These are phyloP conservation scores for Macrocentrus cingulum DNA, from an alignment of 1,140 invertebrate species.

Conservation along the genomic window DNA sequence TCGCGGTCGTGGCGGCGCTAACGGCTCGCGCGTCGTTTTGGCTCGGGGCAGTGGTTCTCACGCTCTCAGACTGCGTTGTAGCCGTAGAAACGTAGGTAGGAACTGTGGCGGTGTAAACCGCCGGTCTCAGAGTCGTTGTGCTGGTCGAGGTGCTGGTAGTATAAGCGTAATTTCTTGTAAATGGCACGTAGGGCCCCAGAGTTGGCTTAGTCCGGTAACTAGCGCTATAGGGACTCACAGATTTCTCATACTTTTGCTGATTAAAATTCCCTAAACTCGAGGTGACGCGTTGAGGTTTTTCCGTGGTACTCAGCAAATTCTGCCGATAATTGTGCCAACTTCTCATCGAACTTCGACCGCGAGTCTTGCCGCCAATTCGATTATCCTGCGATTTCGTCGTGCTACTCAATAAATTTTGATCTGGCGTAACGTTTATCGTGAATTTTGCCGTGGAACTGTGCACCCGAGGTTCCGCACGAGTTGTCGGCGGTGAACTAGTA, in stretches of 20 bases:
- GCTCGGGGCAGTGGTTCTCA: slow-evolving; percentile 36
- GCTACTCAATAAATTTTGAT: slow-evolving; percentile 13
- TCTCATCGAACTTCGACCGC: background rate
- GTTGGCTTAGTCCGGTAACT: slow-evolving; percentile 49
- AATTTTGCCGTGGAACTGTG: slow-evolving; percentile 8
- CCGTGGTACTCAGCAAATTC: slow-evolving; percentile 42
- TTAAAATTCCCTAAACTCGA: slow-evolving; percentile 26
- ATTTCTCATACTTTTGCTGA: slow-evolving; percentile 30
- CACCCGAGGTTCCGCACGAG: slow-evolving; percentile 4
- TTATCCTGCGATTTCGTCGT: background rate
- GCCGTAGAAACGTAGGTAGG: slow-evolving; percentile 35
- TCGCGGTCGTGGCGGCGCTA: slow-evolving; percentile 16
- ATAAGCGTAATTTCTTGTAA: slow-evolving; percentile 52
- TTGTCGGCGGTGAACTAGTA: no score
- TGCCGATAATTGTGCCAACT: slow-evolving; percentile 34
- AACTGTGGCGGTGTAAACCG: slow-evolving; percentile 41
- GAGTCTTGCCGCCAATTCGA: background rate
- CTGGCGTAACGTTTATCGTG: slow-evolving; percentile 5
- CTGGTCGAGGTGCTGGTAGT: slow-evolving; percentile 34
- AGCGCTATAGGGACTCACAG: slow-evolving; percentile 43
- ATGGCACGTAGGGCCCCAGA: slow-evolving; percentile 49
- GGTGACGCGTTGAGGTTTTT: slow-evolving; percentile 37
- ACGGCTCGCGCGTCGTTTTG: slow-evolving; percentile 32
- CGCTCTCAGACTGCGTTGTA: slow-evolving; percentile 31
- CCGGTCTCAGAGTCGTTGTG: slow-evolving; percentile 38